Conservation (phyloP, 2,797 vertebrate genomes). For the Benthosema pterotum region DNA sequence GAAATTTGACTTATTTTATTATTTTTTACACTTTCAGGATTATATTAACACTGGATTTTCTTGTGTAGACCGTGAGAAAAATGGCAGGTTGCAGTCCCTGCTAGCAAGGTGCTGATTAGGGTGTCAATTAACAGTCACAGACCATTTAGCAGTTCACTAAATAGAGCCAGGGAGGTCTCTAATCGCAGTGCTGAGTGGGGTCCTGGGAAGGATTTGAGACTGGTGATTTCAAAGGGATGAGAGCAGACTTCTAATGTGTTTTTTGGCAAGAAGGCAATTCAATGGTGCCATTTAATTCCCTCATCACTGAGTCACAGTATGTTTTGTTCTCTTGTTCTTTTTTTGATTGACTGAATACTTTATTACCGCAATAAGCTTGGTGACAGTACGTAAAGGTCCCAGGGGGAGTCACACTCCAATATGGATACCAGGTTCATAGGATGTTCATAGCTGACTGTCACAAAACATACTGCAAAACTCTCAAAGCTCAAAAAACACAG, state of each 20-base stretch:
- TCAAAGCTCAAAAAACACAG: no score
- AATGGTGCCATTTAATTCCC: conserved; percentile 29
- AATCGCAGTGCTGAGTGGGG: conserved; percentile 33
- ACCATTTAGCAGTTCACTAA: conserved; percentile 54
- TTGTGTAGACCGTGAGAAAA: conserved; percentile 7
- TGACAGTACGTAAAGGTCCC: no score
- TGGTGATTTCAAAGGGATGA: conserved; percentile 32
- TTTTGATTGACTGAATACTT: neutral
- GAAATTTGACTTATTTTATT: no score
- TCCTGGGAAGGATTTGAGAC: conserved; percentile 22
- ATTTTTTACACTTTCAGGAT: no score
- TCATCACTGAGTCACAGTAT: conserved; percentile 9
- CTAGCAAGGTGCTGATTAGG: conserved; percentile 40
- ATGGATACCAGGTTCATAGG: conserved; percentile 17
- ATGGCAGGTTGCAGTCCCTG: conserved; percentile 11
- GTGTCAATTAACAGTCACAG: conserved; percentile 48
- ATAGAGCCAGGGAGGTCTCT: conserved; percentile 25
- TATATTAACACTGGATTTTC: no score
- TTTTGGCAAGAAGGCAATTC: conserved; percentile 35
- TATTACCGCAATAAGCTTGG: no score
- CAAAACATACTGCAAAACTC: no score
- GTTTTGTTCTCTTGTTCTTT: neutral
- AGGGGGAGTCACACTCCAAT: no score
- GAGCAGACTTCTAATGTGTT: conserved; percentile 29
- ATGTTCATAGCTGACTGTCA: neutral